A percentile compares a stretch with the other conserved stretches of the same genome.
Evolutionary conservation across 1,140 invertebrate genomes (phyloP).

Genomic region (Diprion similis): DNA sequence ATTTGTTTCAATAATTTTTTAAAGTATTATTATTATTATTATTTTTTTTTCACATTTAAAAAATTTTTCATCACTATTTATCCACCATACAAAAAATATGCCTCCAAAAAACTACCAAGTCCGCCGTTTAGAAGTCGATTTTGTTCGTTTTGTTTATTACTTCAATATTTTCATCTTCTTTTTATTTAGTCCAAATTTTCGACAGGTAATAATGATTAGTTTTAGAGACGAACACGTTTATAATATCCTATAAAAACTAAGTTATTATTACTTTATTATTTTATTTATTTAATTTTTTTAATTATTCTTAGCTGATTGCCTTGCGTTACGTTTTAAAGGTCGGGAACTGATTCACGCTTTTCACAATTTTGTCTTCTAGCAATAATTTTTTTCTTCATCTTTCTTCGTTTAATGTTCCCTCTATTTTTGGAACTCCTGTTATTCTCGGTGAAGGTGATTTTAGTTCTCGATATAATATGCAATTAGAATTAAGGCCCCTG

Average conservation of each 20-base stretch:
- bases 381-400: conserved; percentile 9
- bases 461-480: conserved; percentile 37
- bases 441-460: not conserved
- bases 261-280: conserved; percentile 42
- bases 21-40: conserved; percentile 10
- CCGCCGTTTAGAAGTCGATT: not conserved
- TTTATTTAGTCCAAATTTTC: conserved; percentile 24
- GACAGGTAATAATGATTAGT: conserved; percentile 2
- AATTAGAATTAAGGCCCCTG: conserved; percentile 63
- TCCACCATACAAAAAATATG: conserved; percentile 2
- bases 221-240: conserved; percentile 39
- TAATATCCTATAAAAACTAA: conserved; percentile 63
- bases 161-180: conserved; percentile 15
- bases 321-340: conserved; percentile 56
- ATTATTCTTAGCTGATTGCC: conserved; percentile 60
- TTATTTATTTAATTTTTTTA: not conserved
- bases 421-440: not conserved
- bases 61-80: not conserved
- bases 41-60: too few species aligned
- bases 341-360: conserved; percentile 22
- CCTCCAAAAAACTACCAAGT: not conserved
- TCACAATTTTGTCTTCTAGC: too few species aligned
- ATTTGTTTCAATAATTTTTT: conserved; percentile 23
- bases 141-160: not conserved
- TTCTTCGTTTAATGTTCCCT: conserved; percentile 9